Evolutionary conservation across 2,888 invertebrate genomes (phyloP).

Genomic region (Erebia aethiops): DNA sequence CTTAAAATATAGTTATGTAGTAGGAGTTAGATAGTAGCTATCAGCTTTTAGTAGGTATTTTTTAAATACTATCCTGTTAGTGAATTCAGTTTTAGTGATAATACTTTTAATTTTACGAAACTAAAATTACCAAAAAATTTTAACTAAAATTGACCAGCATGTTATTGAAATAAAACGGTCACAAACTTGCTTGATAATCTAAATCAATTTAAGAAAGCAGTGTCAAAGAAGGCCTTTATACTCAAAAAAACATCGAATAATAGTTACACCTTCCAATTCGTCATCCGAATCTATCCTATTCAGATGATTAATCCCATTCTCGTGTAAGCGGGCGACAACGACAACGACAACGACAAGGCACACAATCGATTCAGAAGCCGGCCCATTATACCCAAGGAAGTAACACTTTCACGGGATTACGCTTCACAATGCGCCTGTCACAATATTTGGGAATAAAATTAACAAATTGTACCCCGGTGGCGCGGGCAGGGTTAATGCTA

Average conservation of each 20-base stretch:
- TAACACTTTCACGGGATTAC: constrained; percentile 40
- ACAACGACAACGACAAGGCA: neutral
- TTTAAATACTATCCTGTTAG: no score
- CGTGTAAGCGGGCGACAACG: constrained; percentile 7
- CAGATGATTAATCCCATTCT: constrained; percentile 9
- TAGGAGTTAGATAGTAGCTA: no score
- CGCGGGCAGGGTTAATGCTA: constrained; percentile 31
- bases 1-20: no score
- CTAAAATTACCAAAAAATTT: no score
- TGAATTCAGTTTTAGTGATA: no score
- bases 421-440: constrained; percentile 38
- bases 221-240: neutral
- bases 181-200: no score
- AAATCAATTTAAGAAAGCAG: neutral
- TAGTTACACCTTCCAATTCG: constrained; percentile 5
- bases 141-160: no score
- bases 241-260: constrained; percentile 2
- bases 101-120: no score
- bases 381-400: constrained; percentile 36
- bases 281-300: constrained; percentile 14
- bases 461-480: constrained; percentile 29
- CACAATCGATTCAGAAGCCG: constrained; percentile 24
- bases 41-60: no score
- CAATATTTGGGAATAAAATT: constrained; percentile 43
- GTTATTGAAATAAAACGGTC: no score